A percentile compares a stretch with the other conserved stretches of the same genome.
These are phyloP conservation scores for Acleris cristana DNA, from an alignment of 2,888 invertebrate species.

Conservation along the genomic window DNA sequence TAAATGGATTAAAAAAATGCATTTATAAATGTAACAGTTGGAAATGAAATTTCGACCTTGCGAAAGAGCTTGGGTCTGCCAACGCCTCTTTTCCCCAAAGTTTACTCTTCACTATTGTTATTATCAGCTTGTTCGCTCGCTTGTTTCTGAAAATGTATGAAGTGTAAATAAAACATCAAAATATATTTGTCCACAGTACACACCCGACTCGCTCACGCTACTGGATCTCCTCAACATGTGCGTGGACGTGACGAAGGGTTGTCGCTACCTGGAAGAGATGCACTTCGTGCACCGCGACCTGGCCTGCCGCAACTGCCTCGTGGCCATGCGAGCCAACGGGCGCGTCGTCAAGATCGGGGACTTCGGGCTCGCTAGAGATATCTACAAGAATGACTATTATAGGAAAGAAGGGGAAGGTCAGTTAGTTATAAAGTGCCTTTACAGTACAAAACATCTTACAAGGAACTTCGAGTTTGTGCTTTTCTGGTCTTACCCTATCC, in stretches of 20 bases:
- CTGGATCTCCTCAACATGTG: slow-evolving; percentile 96
- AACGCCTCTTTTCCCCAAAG: no score
- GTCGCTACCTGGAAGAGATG: slow-evolving; percentile 97
- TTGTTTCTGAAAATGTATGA: no score
- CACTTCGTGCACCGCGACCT: slow-evolving; percentile 98
- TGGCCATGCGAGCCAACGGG: slow-evolving; percentile 87
- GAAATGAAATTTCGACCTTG: no score
- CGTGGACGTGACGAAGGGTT: slow-evolving; percentile 97
- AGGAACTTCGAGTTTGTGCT: no score
- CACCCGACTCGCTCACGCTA: slow-evolving; percentile 87
- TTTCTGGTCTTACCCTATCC: no score
- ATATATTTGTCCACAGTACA: slow-evolving; percentile 73
- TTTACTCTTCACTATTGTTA: no score
- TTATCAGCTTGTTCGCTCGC: no score
- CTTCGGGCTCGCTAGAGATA: slow-evolving; percentile 97
- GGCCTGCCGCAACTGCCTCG: slow-evolving; percentile 97
- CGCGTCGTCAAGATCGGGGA: slow-evolving; percentile 98
- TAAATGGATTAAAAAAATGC: no score
- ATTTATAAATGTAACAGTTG: no score
- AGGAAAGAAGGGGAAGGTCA: slow-evolving; percentile 93
- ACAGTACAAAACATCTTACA: no score
- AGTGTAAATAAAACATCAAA: no score
- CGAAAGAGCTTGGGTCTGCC: no score
- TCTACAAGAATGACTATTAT: slow-evolving; percentile 99
- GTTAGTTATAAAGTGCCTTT: neutral